Percentiles rank a stretch among this genome's conserved stretches.
Evolutionary conservation across 2,797 vertebrate genomes (phyloP).

Genomic region (Notoglanidium macrostoma): DNA sequence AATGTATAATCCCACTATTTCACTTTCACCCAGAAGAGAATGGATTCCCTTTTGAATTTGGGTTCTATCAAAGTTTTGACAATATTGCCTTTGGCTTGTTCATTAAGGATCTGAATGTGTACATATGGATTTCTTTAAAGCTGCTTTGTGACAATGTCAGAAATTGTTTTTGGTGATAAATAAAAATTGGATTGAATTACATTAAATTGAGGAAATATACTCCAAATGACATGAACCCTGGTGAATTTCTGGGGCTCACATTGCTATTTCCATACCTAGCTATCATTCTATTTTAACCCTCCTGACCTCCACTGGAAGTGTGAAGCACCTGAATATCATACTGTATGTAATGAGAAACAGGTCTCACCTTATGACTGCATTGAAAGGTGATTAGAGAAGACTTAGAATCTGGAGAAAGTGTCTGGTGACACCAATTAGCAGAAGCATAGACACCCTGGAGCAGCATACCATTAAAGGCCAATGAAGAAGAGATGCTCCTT

Average conservation of each 20-base stretch:
- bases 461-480: background rate
- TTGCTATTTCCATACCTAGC: background rate
- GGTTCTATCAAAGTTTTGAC: background rate
- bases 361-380: background rate
- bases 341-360: background rate
- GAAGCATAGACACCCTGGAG: background rate
- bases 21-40: background rate
- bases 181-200: background rate
- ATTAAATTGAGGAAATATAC: background rate
- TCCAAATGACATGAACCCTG: background rate
- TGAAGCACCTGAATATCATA: background rate
- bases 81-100: background rate
- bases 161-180: background rate
- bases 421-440: background rate
- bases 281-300: background rate
- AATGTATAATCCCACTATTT: background rate
- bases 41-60: background rate
- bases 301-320: background rate
- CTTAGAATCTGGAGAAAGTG: background rate
- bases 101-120: background rate
- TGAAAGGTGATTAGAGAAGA: constrained; percentile 2
- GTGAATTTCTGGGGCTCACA: background rate
- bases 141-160: background rate
- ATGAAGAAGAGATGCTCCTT: background rate
- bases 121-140: background rate